Base-by-base conservation (phyloP, 2,797 vertebrate species). In the Meriones psammophilus region DNA sequence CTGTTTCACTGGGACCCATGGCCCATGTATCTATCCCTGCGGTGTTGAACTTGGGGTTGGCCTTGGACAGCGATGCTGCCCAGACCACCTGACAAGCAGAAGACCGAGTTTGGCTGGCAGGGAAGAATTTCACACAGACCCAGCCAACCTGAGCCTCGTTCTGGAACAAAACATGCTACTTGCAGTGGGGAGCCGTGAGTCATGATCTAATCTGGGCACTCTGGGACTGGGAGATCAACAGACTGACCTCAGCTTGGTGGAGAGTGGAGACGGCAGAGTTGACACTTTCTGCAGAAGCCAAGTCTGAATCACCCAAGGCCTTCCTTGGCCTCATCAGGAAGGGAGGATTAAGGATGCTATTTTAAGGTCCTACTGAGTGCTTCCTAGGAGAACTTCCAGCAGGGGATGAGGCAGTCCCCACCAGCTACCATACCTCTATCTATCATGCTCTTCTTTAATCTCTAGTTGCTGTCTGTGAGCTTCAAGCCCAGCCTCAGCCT, bases 311-410 rank as follows among this genome's bases (percentile, higher is more conserved):
- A 50, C 60, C 60, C 3, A 3, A 64, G 20, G 88, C 88, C 74
- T 78, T 77, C 58, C 88, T 64, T 76, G 88, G 73, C 88, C 73
- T 46, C 88, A 77, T 93, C 91, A 95, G 92, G 94, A 89, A 30
- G 39, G 22, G 28, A 54, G 97, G 96, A 97, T 98, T 96, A 97
- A 95, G 95, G 60, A 56, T 69, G 86, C 96, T 97, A 97, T 98
- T 98, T 97, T 94, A 89, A 80, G 95, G 88, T 86, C 73, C 9
- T 96, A 54, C 73, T 94, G 93, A 97, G 97, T 97, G 96, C 96
- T 89, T 88, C 80, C 3, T 50, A 73, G 91, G 95, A 96, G 78
- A 76, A 26, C 33, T 93, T 96, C 96, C 96, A 97, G 8, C 68
- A 12, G 71, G 71, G 94, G 92, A 85, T 84, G 58, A 89, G 60